Evolutionary conservation across 2,797 vertebrate genomes (phyloP).

Genomic region (Epinephelus awoara): DNA sequence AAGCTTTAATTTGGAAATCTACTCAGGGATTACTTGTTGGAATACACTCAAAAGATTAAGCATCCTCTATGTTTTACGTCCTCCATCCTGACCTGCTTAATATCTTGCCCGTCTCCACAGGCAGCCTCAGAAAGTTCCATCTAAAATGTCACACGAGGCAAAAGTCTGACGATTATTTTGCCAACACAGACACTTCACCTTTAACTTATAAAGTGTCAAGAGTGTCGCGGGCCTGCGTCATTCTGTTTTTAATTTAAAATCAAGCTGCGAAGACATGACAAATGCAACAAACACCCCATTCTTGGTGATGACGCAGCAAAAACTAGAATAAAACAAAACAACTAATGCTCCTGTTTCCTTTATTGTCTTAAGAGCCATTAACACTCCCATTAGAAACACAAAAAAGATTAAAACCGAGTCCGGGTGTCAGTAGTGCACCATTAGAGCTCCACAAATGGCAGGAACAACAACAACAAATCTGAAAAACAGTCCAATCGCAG

Average conservation of each 20-base stretch:
- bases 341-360: constrained; percentile 58
- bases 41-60: constrained; percentile 87
- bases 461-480: constrained; percentile 33
- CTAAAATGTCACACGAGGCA: constrained; percentile 58
- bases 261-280: neutral
- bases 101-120: constrained; percentile 75
- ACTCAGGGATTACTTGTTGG: constrained; percentile 86
- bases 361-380: constrained; percentile 60
- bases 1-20: constrained; percentile 87
- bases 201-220: constrained; percentile 32
- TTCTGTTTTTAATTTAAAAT: neutral
- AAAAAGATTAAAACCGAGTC: constrained; percentile 57
- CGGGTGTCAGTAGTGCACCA: neutral
- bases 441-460: constrained; percentile 21
- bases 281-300: neutral
- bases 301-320: constrained; percentile 1
- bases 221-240: neutral
- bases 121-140: constrained; percentile 66
- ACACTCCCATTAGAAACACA: constrained; percentile 48
- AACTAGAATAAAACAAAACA: constrained; percentile 27
- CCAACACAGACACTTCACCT: constrained; percentile 24
- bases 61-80: constrained; percentile 84
- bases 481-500: constrained; percentile 20
- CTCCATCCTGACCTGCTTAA: constrained; percentile 83
- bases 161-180: constrained; percentile 48